phyloP scores from a whole-genome alignment of 2,797 vertebrate species.

The Percopsis omiscomaycus region DNA sequence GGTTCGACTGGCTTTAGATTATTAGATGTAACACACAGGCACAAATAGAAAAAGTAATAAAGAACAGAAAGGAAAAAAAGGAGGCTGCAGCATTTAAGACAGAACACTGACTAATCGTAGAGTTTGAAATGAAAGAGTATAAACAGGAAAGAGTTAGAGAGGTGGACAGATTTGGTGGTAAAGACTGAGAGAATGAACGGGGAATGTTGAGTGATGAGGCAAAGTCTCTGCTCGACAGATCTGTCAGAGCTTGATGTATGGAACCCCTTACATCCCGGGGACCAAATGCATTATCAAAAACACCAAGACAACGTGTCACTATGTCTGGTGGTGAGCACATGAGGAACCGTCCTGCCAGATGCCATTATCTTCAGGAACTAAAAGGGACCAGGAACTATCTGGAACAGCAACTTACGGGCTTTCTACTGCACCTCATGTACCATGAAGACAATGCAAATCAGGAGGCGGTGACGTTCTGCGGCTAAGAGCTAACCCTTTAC shows the following conservation, averaged over 20 bases:
- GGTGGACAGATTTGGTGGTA: slow-evolving; percentile 26
- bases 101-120: slow-evolving; percentile 25
- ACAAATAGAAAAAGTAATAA: slow-evolving; percentile 21
- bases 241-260: slow-evolving; percentile 56
- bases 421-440: no score
- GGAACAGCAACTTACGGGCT: no score
- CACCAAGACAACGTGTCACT: slow-evolving; percentile 54
- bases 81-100: slow-evolving; percentile 27
- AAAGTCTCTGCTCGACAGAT: slow-evolving; percentile 46
- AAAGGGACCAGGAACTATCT: slow-evolving; percentile 35
- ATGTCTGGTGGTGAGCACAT: slow-evolving; percentile 50
- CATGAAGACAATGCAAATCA: no score
- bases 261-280: slow-evolving; percentile 46
- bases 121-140: slow-evolving; percentile 25
- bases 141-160: slow-evolving; percentile 33
- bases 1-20: no score
- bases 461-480: no score
- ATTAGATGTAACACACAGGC: slow-evolving; percentile 28
- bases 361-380: slow-evolving; percentile 43
- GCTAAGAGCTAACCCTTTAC: no score
- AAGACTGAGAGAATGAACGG: slow-evolving; percentile 23
- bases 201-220: slow-evolving; percentile 53
- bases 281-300: slow-evolving; percentile 65
- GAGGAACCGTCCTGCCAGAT: slow-evolving; percentile 38
- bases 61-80: neutral